Conservation (phyloP, 2,797 vertebrate species). For the Podarcis siculus region DNA sequence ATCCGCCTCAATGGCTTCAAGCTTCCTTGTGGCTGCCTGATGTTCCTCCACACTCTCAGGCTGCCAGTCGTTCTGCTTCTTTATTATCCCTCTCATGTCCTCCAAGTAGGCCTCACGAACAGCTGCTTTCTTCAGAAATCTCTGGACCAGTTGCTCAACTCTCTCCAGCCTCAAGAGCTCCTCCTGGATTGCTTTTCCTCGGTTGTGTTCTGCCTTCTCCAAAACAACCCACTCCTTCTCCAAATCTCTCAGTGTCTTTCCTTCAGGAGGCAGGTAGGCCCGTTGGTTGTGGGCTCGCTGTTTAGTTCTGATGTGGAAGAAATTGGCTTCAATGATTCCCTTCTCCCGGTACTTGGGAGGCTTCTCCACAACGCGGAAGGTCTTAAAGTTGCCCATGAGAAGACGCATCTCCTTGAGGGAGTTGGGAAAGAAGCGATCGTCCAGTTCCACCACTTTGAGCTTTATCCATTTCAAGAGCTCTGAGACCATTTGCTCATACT, state of each 20-base stretch:
- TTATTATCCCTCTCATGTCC: constrained; percentile 81
- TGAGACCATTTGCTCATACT: constrained; percentile 83
- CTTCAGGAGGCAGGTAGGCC: constrained; percentile 84
- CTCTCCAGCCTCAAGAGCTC: constrained; percentile 84
- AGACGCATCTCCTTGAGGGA: constrained; percentile 83
- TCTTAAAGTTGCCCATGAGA: constrained; percentile 85
- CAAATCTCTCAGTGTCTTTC: constrained; percentile 82
- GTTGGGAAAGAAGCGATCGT: constrained; percentile 85
- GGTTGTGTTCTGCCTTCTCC: constrained; percentile 85
- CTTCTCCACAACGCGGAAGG: constrained; percentile 88
- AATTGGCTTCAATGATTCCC: constrained; percentile 86
- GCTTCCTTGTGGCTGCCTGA: constrained; percentile 80
- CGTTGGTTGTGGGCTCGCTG: constrained; percentile 87
- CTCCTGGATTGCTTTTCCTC: constrained; percentile 82
- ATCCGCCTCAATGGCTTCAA: constrained; percentile 86
- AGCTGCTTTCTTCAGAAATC: constrained; percentile 85
- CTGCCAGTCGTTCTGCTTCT: constrained; percentile 76
- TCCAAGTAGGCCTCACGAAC: constrained; percentile 86
- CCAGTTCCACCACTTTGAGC: constrained; percentile 82
- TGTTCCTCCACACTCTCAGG: constrained; percentile 73
- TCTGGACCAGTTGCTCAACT: constrained; percentile 87
- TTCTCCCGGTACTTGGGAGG: constrained; percentile 89
- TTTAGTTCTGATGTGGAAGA: constrained; percentile 87
- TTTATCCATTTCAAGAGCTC: constrained; percentile 87
- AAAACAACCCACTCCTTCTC: constrained; percentile 85